Base-by-base conservation (phyloP, 2,113 vertebrate species). In the Pipa parva region DNA sequence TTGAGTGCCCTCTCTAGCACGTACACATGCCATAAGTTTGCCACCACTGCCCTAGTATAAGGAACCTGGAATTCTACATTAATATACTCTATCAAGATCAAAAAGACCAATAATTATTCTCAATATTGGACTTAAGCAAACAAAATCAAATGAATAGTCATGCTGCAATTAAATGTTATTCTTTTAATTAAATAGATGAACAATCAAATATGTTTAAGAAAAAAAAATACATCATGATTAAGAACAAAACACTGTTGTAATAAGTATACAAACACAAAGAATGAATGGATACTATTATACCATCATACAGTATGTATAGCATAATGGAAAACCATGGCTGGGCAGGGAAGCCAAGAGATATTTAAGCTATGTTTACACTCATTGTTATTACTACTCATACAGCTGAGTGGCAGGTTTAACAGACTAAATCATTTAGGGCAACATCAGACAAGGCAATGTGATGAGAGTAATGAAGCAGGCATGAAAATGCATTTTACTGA, bases 231-330 rank as follows among this genome's bases (percentile, higher is more conserved):
- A 10, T 61, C 1, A 61, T 55, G 77, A 73, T 72, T 63, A 79
- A 80, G 76, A 78, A 81, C 80, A 79, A 78, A 77, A 4, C 55
- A 58, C 15, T 37, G 18, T 25, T 24, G 28, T 24, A 48, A 31
- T 24, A n/a, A 37, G 36, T 42, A 51, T 50, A 22, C 12, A 31
- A 55, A 60, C 56, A 59, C 56, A 46, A 27, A 27, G 48, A n/a
- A n/a, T n/a, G n/a, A n/a, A n/a, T n/a, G 33, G 20, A 22, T 55
- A 42, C 31, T 22, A 24, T 54, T 18, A 42, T 42, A 17, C 13
- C 27, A 61, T 51, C 8, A 27, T 51, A 54, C 45, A 45, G n/a
- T 54, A 11, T 45, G 17, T 49, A 37, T 13, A 45, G n/a, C 48
- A 22, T 21, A 28, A 59, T 11, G 20, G 24, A n/a, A 49, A 36